Evolutionary conservation across 2,888 invertebrate species (phyloP).

Genomic region (Drosophila antonietae): DNA sequence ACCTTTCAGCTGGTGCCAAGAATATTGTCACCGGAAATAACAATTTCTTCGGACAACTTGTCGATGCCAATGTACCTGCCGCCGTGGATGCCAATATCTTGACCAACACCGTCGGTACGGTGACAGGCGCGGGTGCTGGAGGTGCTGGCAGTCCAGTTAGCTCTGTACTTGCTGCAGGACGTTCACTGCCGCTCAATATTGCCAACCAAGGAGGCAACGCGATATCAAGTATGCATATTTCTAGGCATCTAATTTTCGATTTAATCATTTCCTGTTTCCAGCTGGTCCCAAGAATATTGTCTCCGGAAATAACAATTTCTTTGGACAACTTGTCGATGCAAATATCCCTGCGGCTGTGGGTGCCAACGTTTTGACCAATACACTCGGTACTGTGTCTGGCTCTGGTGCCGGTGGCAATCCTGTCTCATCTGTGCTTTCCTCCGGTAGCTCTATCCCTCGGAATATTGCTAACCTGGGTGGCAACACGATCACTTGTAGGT

Average conservation of each 20-base stretch:
- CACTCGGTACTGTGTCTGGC: not conserved
- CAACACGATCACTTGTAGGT: constrained; percentile 11
- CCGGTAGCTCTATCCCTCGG: not conserved
- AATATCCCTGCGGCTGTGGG: constrained; percentile 12
- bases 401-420: constrained; percentile 5
- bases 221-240: not conserved
- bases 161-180: not conserved
- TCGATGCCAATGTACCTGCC: not conserved
- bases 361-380: constrained; percentile 11
- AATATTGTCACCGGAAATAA: not conserved
- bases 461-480: constrained; percentile 14
- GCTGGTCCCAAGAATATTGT: constrained; percentile 7
- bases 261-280: not conserved
- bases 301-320: constrained; percentile 14
- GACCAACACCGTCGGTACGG: not conserved
- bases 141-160: not conserved
- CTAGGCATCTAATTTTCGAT: not conserved
- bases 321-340: constrained; percentile 3
- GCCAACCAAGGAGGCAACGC: not conserved
- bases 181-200: not conserved
- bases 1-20: constrained; percentile 2
- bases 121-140: not conserved
- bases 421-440: not conserved
- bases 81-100: constrained; percentile 3
- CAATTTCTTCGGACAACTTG: constrained; percentile 12